Evolutionary conservation across 2,113 vertebrate genomes (phyloP).

Genomic region (Vidua chalybeata): DNA sequence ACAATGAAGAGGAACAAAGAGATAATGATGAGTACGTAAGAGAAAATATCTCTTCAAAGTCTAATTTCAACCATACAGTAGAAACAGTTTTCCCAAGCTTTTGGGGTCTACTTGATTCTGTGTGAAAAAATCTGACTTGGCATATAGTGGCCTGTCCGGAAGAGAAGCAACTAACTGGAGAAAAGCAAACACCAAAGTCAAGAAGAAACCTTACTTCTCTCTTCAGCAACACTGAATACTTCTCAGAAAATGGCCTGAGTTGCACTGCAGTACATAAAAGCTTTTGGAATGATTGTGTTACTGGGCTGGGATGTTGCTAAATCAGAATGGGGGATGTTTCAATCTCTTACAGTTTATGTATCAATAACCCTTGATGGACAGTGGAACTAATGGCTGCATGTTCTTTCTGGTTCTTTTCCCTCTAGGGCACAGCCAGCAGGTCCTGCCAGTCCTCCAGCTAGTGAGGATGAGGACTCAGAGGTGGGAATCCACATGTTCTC

Average conservation of each 20-base stretch:
- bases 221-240: not conserved
- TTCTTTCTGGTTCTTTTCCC: not conserved
- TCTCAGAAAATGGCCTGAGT: not conserved
- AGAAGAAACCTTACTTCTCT: not conserved
- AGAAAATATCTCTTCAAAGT: not conserved
- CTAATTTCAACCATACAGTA: no score
- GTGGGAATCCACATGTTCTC: not conserved
- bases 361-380: accelerated
- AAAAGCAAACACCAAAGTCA: not conserved
- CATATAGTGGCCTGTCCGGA: not conserved
- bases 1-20: not conserved
- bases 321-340: not conserved
- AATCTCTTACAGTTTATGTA: not conserved
- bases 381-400: not conserved
- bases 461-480: not conserved
- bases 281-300: not conserved
- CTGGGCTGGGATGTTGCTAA: not conserved
- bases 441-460: not conserved
- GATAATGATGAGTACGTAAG: not conserved
- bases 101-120: not conserved
- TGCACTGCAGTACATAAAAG: not conserved
- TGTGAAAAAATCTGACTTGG: not conserved
- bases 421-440: not conserved
- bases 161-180: not conserved
- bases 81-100: not conserved